Conservation (phyloP, 2,113 vertebrate species). For the Damaliscus lunatus region DNA sequence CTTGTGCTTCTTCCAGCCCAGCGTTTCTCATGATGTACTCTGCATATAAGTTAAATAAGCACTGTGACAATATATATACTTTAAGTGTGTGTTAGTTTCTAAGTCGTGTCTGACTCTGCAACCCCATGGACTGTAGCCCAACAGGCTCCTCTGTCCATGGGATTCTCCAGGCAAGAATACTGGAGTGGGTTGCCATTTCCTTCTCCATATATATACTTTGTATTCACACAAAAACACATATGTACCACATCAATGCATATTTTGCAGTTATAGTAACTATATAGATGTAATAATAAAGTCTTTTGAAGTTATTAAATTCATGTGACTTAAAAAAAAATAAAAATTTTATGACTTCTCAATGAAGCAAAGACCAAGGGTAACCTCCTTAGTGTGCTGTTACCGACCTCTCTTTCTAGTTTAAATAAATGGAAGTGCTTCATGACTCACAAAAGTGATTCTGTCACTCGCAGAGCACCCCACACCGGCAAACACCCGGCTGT, state of each 20-base stretch:
- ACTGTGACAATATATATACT: not conserved
- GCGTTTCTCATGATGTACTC: no score
- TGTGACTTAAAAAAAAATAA: not conserved
- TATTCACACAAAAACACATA: not conserved
- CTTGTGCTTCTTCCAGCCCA: no score
- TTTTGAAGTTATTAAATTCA: not conserved
- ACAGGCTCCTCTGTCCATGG: not conserved
- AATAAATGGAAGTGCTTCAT: not conserved
- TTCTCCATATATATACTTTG: not conserved
- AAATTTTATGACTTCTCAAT: not conserved
- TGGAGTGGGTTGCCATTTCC: not conserved
- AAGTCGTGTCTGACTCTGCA: not conserved
- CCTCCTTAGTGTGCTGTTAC: not conserved
- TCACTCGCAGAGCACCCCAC: not conserved
- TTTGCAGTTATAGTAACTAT: not conserved
- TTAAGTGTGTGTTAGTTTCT: not conserved
- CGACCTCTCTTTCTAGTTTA: constrained; percentile 6
- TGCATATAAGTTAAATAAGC: no score
- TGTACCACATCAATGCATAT: accelerated
- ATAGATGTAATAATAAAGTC: not conserved
- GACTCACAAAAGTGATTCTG: not conserved
- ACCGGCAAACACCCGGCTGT: not conserved
- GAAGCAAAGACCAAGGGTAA: not conserved
- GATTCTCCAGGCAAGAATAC: not conserved
- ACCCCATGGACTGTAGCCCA: not conserved